Evolutionary conservation across 2,797 vertebrate species (phyloP).

Genomic region (Pachyuromys duprasi): DNA sequence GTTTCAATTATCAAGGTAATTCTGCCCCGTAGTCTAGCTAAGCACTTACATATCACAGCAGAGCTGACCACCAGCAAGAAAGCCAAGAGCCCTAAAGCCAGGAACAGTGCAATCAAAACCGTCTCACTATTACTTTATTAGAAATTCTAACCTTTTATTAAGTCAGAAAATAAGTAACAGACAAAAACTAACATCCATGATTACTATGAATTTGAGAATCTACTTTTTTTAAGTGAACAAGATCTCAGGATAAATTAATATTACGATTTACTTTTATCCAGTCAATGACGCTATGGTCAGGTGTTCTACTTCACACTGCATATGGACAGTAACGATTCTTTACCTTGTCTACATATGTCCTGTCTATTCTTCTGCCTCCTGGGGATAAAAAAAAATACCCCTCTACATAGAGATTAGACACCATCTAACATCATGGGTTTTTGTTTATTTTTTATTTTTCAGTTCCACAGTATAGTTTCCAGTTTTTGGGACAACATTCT

Average conservation of each 20-base stretch:
- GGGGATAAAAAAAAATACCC: not conserved
- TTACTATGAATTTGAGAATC: constrained; percentile 17
- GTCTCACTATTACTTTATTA: constrained; percentile 22
- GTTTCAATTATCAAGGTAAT: constrained; percentile 59
- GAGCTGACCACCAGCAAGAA: constrained; percentile 8
- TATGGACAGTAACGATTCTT: not conserved
- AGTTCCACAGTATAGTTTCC: constrained; percentile 45
- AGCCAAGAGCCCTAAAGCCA: not conserved
- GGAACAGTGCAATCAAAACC: not conserved
- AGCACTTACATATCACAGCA: not conserved
- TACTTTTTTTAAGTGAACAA: not conserved
- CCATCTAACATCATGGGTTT: not conserved
- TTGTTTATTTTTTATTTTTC: not conserved
- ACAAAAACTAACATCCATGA: not conserved
- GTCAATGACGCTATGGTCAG: not conserved
- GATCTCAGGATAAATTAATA: not conserved
- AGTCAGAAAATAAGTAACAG: constrained; percentile 29
- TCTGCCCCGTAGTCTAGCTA: not conserved
- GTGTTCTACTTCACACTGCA: not conserved
- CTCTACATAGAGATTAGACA: constrained; percentile 20
- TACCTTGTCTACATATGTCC: not conserved
- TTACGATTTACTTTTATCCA: constrained; percentile 32
- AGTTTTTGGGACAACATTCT: constrained; percentile 43
- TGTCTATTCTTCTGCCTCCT: not conserved
- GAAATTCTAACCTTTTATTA: constrained; percentile 2